Conservation (phyloP, 2,797 vertebrate species). For the Peromyscus melanophrys region DNA sequence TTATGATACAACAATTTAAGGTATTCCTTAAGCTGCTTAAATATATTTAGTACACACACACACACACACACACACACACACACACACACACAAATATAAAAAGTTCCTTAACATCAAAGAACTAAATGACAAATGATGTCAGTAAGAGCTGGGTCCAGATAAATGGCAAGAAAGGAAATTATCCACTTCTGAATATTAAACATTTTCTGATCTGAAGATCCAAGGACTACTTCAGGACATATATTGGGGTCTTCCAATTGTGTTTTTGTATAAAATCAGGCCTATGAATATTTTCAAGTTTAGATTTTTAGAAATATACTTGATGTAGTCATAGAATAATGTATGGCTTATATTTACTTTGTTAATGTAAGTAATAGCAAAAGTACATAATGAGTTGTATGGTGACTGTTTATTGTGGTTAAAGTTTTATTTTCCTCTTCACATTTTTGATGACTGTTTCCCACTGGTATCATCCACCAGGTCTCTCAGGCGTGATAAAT, state of each 20-base stretch:
- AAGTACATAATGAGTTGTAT: constrained; percentile 51
- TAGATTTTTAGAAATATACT: constrained; percentile 9
- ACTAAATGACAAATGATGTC: background rate
- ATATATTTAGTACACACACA: background rate
- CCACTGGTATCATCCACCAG: constrained; percentile 88
- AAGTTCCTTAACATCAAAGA: constrained; percentile 37
- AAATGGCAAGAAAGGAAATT: constrained; percentile 7
- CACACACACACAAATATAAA: background rate
- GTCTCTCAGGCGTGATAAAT: constrained; percentile 89
- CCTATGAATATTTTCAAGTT: constrained; percentile 45
- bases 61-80: too few species aligned
- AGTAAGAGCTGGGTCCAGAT: background rate
- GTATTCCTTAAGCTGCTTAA: constrained; percentile 49
- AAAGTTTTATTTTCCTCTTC: constrained; percentile 69
- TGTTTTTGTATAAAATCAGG: constrained; percentile 40
- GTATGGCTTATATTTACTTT: constrained; percentile 41
- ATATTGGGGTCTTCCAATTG: background rate
- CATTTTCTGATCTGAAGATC: background rate
- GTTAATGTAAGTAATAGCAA: constrained; percentile 46
- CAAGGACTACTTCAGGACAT: background rate
- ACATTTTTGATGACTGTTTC: constrained; percentile 74
- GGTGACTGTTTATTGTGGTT: constrained; percentile 68
- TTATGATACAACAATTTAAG: constrained; percentile 1
- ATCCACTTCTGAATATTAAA: background rate
- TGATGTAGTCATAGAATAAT: constrained; percentile 29